Conservation (phyloP, 2,113 vertebrate genomes). For the Brienomyrus brachyistius region DNA sequence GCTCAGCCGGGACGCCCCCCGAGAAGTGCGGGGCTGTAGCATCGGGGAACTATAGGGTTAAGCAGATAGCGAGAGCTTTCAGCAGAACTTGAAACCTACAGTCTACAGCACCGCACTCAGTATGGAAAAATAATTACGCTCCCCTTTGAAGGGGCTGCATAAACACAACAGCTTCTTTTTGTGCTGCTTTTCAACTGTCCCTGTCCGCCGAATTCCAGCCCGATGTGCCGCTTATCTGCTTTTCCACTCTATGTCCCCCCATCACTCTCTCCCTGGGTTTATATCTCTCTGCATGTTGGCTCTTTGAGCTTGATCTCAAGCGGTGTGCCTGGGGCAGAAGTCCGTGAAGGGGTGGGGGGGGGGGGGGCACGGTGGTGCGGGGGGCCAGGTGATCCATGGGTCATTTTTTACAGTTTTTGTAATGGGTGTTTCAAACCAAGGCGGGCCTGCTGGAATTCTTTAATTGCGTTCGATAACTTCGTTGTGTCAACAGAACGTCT, state of each 20-base stretch:
- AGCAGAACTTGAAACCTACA: slow-evolving; percentile 48
- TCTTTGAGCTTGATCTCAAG: slow-evolving; percentile 15
- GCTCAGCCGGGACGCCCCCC: not conserved
- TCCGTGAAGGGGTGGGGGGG: slow-evolving; percentile 21
- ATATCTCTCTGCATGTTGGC: slow-evolving; percentile 5
- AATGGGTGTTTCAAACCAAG: slow-evolving; percentile 40
- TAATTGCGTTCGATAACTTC: slow-evolving; percentile 38
- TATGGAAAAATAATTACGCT: slow-evolving; percentile 70
- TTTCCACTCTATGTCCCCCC: slow-evolving; percentile 48
- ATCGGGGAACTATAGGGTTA: slow-evolving; percentile 35
- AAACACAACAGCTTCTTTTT: slow-evolving; percentile 67
- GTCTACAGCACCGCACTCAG: slow-evolving; percentile 44
- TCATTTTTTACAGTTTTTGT: slow-evolving; percentile 31
- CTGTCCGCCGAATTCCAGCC: slow-evolving; percentile 37
- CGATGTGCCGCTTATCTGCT: slow-evolving; percentile 49
- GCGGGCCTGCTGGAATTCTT: slow-evolving; percentile 46
- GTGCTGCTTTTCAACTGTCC: slow-evolving; percentile 23
- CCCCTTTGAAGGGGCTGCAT: slow-evolving; percentile 67
- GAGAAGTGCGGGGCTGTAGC: not conserved
- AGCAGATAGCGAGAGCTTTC: slow-evolving; percentile 42
- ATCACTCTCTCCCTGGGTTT: not conserved
- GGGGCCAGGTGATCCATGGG: slow-evolving; percentile 2
- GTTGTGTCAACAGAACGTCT: slow-evolving; percentile 39
- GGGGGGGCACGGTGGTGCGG: not conserved
- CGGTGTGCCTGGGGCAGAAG: slow-evolving; percentile 25